Base-by-base conservation (phyloP, 2,888 invertebrate genomes). In the Slavum lentiscoides region DNA sequence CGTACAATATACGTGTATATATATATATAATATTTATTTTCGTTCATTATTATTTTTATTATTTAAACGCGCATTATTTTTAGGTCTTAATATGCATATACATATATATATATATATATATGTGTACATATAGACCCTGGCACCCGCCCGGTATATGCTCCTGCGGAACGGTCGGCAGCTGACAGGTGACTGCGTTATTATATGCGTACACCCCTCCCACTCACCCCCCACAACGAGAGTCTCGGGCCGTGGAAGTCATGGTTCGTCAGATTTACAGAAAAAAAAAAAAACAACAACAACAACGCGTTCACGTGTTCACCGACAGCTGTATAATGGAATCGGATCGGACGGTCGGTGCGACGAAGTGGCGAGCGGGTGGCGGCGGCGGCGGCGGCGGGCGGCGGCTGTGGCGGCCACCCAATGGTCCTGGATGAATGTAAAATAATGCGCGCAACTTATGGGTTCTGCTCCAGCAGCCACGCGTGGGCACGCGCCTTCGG, bases 161-260 rank as follows among this genome's bases (percentile, higher is more conserved):
- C 53, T 49, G 58, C 66, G 75, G 43, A 58, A 61, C 80, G 70
- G 80, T 70, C 9, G 80, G 70, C 80, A 80, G 70, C 80, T 80
- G 80, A 80, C 80, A 80, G 80, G 80, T 80, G 80, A 80, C 80
- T 66, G 72, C 70, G 64, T 72, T 72, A 80, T 70, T 70, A 80
- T 70, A 77, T 23, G 13, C 37, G 15, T 0, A n/a, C 13, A 15
- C 23, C 43, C 4, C 43, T 7, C 1, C 7, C 43, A 39, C 43
- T 9, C 43, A 43, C 43, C 21, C 39, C 9, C 68, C 23, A 1
- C 30, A 30, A 1, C 43, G 37, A 58, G 43, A 76, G 76, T 68
- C 61, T 61, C 61, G 75, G 66, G 49, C 69, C 69, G 69, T 62
- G 76, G 64, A 77, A 80, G 80, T 80, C 80, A 80, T 61, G 80